phyloP scores from a whole-genome alignment of 23 tunicate species.

The Ascidia mentula region DNA sequence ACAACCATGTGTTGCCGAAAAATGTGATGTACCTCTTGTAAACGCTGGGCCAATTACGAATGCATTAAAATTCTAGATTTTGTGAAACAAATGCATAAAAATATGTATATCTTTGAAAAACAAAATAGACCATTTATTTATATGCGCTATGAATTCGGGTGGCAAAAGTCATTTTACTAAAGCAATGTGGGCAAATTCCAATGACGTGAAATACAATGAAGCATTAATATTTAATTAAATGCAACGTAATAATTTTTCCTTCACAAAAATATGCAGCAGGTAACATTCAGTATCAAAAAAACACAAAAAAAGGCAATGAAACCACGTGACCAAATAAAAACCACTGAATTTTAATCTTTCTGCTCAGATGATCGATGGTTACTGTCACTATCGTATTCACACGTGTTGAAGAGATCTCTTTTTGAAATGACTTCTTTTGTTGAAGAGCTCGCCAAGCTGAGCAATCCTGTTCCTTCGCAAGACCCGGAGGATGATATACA shows the following conservation, averaged over 20 bases:
- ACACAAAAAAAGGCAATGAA: not conserved
- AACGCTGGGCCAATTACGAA: not conserved
- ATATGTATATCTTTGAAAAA: no score
- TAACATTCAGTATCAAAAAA: not conserved
- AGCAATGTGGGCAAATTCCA: no score
- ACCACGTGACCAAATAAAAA: conserved; percentile 2
- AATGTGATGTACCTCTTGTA: not conserved
- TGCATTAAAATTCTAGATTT: no score
- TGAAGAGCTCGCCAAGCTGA: not conserved
- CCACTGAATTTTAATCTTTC: not conserved
- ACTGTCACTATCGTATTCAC: not conserved
- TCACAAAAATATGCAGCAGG: no score
- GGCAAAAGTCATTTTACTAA: no score
- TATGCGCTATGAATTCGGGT: no score
- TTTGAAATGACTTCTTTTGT: not conserved
- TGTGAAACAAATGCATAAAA: no score
- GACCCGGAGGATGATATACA: not conserved
- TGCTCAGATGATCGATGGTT: no score
- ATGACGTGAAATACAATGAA: no score
- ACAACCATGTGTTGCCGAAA: not conserved
- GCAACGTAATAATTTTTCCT: no score
- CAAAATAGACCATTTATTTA: no score
- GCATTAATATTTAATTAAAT: no score
- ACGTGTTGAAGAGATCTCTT: not conserved
- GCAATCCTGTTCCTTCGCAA: not conserved